Evolutionary conservation across 2,113 vertebrate species (phyloP).

Genomic region (Scomber colias): DNA sequence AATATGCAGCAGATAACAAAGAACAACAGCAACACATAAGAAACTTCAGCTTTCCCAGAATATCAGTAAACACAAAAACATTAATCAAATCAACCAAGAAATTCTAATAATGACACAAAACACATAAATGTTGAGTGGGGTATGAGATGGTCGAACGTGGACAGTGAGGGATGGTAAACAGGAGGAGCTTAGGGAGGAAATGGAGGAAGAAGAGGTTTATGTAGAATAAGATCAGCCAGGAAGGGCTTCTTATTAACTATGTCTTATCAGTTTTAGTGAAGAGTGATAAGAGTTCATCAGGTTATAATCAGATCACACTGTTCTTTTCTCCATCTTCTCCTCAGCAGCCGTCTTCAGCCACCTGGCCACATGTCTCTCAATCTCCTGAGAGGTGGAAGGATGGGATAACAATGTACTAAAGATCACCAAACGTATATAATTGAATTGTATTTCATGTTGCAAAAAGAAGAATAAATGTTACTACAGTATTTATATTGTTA

Average conservation of each 20-base stretch:
- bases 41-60: neutral
- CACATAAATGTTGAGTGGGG: neutral
- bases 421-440: neutral
- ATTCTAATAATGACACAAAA: no score
- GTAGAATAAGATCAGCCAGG: slow-evolving; percentile 21
- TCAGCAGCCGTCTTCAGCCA: slow-evolving; percentile 80
- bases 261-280: slow-evolving; percentile 40
- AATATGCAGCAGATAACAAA: neutral
- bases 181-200: slow-evolving; percentile 21
- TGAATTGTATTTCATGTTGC: neutral
- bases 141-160: neutral
- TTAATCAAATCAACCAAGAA: no score
- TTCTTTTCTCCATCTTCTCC: slow-evolving; percentile 30
- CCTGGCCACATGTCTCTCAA: slow-evolving; percentile 68
- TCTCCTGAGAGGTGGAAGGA: slow-evolving; percentile 69
- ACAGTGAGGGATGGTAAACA: slow-evolving; percentile 1
- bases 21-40: no score
- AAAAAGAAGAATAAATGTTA: no score
- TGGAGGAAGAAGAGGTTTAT: slow-evolving; percentile 19
- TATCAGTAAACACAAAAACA: neutral
- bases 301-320: slow-evolving; percentile 31
- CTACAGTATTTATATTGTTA: no score
- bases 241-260: slow-evolving; percentile 37
- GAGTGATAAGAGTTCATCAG: slow-evolving; percentile 51
- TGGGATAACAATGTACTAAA: neutral